Conservation (phyloP, 2,888 invertebrate genomes). For the Pristionchus exspectatus region DNA sequence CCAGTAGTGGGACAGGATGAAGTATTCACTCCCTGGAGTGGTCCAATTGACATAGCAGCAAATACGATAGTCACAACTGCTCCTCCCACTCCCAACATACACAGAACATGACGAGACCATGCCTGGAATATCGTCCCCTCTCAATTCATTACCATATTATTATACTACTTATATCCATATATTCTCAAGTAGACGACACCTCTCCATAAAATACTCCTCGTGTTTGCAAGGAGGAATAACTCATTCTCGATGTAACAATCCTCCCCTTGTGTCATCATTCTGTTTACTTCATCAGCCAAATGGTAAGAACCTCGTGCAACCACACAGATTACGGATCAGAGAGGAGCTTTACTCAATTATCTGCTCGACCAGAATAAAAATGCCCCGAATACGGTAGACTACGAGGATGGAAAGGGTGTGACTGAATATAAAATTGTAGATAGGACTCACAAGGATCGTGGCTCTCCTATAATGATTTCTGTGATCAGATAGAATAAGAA, state of each 20-base stretch:
- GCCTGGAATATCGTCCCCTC: background rate
- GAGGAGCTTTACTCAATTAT: background rate
- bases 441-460: background rate
- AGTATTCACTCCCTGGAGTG: background rate
- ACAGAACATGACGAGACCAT: constrained; percentile 21
- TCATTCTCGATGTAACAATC: constrained; percentile 3
- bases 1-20: background rate
- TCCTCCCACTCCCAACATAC: constrained; percentile 16
- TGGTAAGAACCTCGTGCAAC: background rate
- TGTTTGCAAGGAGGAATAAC: constrained; percentile 10
- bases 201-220: background rate
- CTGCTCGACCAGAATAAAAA: background rate
- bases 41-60: background rate
- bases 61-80: constrained; percentile 46
- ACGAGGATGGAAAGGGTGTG: background rate
- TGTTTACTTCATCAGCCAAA: background rate
- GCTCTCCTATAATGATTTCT: constrained; percentile 40
- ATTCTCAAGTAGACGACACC: background rate
- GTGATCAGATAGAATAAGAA: constrained; percentile 47
- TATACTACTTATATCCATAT: background rate
- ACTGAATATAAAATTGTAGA: background rate
- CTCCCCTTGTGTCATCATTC: background rate
- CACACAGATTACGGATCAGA: background rate
- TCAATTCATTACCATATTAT: background rate
- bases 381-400: background rate